A percentile compares a stretch with the other conserved stretches of the same genome.
Evolutionary conservation across 2,888 invertebrate genomes (phyloP).

Genomic region (Matsumyia berberina): DNA sequence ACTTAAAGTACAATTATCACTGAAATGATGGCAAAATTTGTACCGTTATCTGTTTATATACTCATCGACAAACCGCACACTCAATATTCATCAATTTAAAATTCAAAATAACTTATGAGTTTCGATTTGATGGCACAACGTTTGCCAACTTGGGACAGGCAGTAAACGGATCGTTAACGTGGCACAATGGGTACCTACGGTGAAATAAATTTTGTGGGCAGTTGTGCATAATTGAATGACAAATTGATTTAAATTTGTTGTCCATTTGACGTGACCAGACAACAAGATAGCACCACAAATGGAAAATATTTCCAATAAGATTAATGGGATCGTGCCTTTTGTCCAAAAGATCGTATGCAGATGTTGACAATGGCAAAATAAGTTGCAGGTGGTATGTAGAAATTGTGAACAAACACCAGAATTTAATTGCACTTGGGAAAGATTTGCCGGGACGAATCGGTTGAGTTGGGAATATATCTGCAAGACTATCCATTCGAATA

Average conservation of each 20-base stretch:
- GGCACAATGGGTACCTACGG: not conserved
- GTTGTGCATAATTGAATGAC: slow-evolving; percentile 3
- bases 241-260: not conserved
- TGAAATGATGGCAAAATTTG: slow-evolving; percentile 16
- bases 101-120: slow-evolving; percentile 12
- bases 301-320: too few species aligned
- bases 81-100: not conserved
- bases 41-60: slow-evolving; percentile 17
- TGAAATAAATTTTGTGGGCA: not conserved
- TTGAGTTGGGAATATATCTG: too few species aligned
- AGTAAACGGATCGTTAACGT: slow-evolving; percentile 2
- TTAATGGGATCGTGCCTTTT: too few species aligned
- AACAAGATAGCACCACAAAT: too few species aligned
- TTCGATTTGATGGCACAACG: not conserved
- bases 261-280: not conserved
- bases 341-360: too few species aligned
- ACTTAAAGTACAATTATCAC: not conserved
- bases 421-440: too few species aligned
- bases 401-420: too few species aligned
- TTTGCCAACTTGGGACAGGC: not conserved
- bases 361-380: too few species aligned
- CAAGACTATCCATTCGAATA: too few species aligned
- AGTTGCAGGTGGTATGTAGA: too few species aligned
- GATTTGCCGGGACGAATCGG: too few species aligned
- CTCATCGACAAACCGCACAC: not conserved